Conservation (phyloP, 2,113 vertebrate genomes). For the Trogon surrucura region DNA sequence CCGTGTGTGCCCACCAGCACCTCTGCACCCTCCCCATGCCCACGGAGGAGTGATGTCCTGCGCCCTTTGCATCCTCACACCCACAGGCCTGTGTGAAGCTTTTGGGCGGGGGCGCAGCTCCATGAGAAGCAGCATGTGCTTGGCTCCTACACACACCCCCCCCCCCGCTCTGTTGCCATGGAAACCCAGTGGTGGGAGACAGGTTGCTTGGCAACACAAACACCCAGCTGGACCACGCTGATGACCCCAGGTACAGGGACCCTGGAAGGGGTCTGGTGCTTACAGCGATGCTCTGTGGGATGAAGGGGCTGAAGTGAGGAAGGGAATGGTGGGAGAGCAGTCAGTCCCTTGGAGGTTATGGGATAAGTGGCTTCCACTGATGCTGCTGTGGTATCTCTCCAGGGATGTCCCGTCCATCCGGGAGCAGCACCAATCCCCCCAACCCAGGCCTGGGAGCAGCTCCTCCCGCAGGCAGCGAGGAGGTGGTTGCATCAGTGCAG, state of each 20-base stretch:
- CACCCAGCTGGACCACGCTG: not conserved
- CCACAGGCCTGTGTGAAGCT: fast-evolving
- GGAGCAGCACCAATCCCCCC: not conserved
- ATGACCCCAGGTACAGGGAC: not conserved
- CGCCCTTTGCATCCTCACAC: not conserved
- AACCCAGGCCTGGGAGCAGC: not conserved
- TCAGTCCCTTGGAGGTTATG: not conserved
- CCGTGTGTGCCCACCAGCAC: not conserved
- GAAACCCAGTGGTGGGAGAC: not conserved
- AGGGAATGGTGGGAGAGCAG: not conserved
- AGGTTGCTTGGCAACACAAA: not conserved
- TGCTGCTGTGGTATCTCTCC: not conserved
- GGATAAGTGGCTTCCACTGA: not conserved
- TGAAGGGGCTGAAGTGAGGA: not conserved
- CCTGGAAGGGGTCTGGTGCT: not conserved
- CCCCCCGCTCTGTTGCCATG: not conserved
- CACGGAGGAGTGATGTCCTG: fast-evolving
- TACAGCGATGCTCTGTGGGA: fast-evolving
- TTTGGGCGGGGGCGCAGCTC: not conserved
- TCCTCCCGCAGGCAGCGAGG: fast-evolving
- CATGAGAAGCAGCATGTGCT: not conserved
- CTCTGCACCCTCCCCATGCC: not conserved
- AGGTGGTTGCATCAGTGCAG: not conserved
- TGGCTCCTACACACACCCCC: not conserved
- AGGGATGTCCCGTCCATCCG: not conserved